Conservation (phyloP, 2,888 invertebrate genomes). For the Coelinius sp. region DNA sequence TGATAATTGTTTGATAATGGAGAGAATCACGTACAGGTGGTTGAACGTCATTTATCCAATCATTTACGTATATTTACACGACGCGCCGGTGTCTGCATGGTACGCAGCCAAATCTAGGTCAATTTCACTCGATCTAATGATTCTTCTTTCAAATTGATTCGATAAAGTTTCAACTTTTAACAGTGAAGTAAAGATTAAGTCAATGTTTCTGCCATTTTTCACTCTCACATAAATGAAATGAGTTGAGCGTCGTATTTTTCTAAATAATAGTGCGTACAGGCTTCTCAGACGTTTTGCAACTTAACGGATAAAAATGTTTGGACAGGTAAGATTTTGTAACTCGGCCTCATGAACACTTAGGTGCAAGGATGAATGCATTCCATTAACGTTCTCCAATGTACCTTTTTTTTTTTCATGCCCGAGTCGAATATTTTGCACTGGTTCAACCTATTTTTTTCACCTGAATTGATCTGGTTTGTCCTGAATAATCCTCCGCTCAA, state of each 20-base stretch:
- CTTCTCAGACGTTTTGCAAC: slow-evolving; percentile 52
- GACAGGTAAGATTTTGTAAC: slow-evolving; percentile 56
- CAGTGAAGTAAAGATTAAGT: slow-evolving; percentile 10
- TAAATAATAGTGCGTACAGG: slow-evolving; percentile 46
- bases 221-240: background rate
- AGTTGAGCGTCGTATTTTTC: slow-evolving; percentile 40
- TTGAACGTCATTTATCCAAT: background rate
- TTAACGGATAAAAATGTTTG: slow-evolving; percentile 52
- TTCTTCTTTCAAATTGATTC: background rate
- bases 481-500: too few relatives aligned
- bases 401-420: too few relatives aligned
- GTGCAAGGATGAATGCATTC: slow-evolving; percentile 34
- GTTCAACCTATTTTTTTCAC: background rate
- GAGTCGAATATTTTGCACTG: background rate
- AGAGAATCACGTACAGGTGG: background rate
- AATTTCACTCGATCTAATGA: background rate
- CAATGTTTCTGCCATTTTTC: background rate
- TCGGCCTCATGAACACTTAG: slow-evolving; percentile 39
- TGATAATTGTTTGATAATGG: background rate
- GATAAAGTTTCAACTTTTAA: background rate
- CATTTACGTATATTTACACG: background rate
- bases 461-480: too few relatives aligned
- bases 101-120: slow-evolving; percentile 3
- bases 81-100: background rate
- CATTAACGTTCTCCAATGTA: background rate